These are phyloP conservation scores for Sakesphorus luctuosus DNA, from an alignment of 2,113 vertebrate genomes.

Conservation along the genomic window DNA sequence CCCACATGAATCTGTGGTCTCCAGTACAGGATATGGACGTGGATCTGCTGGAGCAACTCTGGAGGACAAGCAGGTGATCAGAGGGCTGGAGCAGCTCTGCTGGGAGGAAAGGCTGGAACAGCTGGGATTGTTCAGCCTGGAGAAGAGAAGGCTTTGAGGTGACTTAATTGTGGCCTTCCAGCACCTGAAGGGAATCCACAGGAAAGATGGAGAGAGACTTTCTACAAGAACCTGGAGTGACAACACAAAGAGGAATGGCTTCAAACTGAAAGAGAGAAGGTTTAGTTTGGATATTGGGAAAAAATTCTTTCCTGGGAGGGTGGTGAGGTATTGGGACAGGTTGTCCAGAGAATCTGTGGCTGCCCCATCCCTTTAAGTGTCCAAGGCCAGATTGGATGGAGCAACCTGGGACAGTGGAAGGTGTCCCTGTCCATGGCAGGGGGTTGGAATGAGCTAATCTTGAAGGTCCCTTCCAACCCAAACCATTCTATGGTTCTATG, in stretches of 20 bases:
- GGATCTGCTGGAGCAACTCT: fast-evolving
- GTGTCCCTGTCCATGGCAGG: not conserved
- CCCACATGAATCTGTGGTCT: fast-evolving
- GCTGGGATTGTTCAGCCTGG: not conserved
- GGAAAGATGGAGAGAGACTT: not conserved
- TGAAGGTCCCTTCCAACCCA: not conserved
- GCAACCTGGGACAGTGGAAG: not conserved
- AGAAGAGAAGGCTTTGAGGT: not conserved
- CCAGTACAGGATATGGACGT: not conserved
- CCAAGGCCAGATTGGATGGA: fast-evolving
- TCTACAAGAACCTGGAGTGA: not conserved
- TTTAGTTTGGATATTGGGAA: not conserved
- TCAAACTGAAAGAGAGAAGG: not conserved
- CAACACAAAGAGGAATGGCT: not conserved
- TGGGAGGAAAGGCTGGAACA: not conserved
- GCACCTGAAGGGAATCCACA: not conserved
- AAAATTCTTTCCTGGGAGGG: not conserved
- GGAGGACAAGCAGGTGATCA: not conserved
- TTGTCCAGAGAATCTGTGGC: fast-evolving
- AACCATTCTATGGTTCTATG: not conserved
- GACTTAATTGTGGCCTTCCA: not conserved
- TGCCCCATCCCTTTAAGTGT: not conserved
- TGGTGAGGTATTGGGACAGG: not conserved
- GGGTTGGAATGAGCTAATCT: not conserved
- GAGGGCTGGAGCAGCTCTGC: not conserved